These are phyloP conservation scores for Scaptomyza reducta DNA, from an alignment of 2,888 invertebrate species.

Conservation along the genomic window DNA sequence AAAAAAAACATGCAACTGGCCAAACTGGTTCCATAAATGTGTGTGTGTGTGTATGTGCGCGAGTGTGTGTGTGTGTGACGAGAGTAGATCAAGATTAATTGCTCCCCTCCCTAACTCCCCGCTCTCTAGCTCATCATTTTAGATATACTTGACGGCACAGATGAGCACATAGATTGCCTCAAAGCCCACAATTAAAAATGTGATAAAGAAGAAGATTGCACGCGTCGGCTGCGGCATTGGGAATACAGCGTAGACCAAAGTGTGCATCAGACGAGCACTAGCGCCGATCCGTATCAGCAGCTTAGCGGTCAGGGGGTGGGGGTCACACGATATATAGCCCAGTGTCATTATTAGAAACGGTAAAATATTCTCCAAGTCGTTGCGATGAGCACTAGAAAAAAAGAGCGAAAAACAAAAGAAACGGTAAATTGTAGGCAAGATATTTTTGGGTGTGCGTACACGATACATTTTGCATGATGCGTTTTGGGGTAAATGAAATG, in stretches of 20 bases:
- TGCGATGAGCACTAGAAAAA: slow-evolving; percentile 86
- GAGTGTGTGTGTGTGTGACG: background rate
- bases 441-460: background rate
- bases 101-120: background rate
- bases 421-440: background rate
- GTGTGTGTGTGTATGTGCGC: background rate
- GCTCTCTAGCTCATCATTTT: background rate
- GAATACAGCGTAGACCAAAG: slow-evolving; percentile 87
- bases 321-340: slow-evolving; percentile 86
- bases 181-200: slow-evolving; percentile 84
- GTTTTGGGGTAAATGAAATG: too few species aligned
- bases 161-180: slow-evolving; percentile 84
- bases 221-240: slow-evolving; percentile 87
- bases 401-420: background rate
- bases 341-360: slow-evolving; percentile 86
- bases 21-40: slow-evolving; percentile 62
- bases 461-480: slow-evolving; percentile 1
- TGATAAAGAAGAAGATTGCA: slow-evolving; percentile 84
- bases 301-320: slow-evolving; percentile 85
- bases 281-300: slow-evolving; percentile 86
- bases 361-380: slow-evolving; percentile 89
- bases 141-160: slow-evolving; percentile 61
- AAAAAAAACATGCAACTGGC: slow-evolving; percentile 24
- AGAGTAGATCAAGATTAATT: background rate
- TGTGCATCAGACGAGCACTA: slow-evolving; percentile 86